phyloP scores from a whole-genome alignment of 2,797 vertebrate genomes.

The Gallinago stenura region DNA sequence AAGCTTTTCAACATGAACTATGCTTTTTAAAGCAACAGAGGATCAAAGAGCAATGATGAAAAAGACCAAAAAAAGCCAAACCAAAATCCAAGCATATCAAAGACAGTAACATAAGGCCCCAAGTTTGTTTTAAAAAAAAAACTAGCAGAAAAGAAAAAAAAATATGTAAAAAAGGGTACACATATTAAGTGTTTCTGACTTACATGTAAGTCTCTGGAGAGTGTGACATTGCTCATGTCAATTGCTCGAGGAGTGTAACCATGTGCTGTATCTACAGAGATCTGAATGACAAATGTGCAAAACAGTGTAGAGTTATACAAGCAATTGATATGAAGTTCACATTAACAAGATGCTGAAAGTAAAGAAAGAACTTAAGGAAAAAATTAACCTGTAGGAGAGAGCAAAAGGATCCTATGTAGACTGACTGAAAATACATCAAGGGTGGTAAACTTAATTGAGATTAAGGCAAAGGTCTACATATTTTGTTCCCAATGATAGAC shows the following conservation, averaged over 20 bases:
- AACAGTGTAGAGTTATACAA: neutral
- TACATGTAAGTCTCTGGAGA: conserved; percentile 93
- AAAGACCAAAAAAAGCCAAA: neutral
- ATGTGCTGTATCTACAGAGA: conserved; percentile 89
- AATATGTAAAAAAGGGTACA: neutral
- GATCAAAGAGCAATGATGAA: neutral
- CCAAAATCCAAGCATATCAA: neutral
- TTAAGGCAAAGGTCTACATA: neutral
- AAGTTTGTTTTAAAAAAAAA: neutral
- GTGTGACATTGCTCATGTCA: conserved; percentile 96
- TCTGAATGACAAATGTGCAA: conserved; percentile 70
- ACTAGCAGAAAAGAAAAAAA: neutral
- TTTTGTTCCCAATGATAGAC: neutral
- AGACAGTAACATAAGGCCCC: neutral
- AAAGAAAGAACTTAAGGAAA: neutral
- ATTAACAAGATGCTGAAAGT: neutral
- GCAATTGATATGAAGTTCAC: neutral
- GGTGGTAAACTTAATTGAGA: neutral
- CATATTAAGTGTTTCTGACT: conserved; percentile 56
- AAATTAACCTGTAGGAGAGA: neutral
- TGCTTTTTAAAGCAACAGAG: neutral
- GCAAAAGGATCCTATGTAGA: neutral
- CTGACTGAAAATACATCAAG: neutral
- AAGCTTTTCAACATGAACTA: neutral
- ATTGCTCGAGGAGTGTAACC: conserved; percentile 92